Base-by-base conservation (phyloP, 2,888 invertebrate species). In the Galeopsomyia nigrocyanea region DNA sequence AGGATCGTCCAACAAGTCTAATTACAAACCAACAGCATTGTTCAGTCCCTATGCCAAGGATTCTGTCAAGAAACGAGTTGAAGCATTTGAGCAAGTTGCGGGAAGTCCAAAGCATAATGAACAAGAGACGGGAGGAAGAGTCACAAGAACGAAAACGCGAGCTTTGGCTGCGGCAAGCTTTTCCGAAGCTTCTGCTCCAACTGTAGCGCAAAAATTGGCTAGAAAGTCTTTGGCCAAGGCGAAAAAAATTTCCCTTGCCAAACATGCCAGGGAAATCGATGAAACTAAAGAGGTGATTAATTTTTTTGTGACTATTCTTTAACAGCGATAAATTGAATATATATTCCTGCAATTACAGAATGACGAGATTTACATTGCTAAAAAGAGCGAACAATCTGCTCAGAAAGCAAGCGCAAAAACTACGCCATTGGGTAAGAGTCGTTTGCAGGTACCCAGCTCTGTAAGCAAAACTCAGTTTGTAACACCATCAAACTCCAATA, bases 41-140 rank as follows among this genome's bases (percentile, higher is more conserved):
- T 89, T 87, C 75, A 91, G 90, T 84, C 90, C 91, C 1, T 90
- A 88, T 73, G 87, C 88, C 7, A 89, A 89, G 73, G 90, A 90
- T 76, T 85, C 90, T 0, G 90, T 90, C 2, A 90, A 90, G 78
- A 89, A 89, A 61, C 89, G 89, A 76, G 90, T 90, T 0, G 89
- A 90, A 73, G 89, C 90, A 46, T 90, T 90, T 67, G 90, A 90
- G 77, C 89, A 90, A 76, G 82, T 88, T 77, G 75, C 76, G 26
- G 87, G 87, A 74, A 83, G 81, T 77, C 84, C 85, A 0, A 80
- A 80, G 16, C 26, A 76, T 31, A 56, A 69, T 14, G 76, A 79
- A 14, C 74, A 75, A 1, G 80, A 82, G n/a, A 71, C 74, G 13
- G 81, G 81, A 1, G 84, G 88, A 0, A 83, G 90, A 76, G 83